phyloP scores from a whole-genome alignment of 2,888 invertebrate species.

The Athetis lepigone region DNA sequence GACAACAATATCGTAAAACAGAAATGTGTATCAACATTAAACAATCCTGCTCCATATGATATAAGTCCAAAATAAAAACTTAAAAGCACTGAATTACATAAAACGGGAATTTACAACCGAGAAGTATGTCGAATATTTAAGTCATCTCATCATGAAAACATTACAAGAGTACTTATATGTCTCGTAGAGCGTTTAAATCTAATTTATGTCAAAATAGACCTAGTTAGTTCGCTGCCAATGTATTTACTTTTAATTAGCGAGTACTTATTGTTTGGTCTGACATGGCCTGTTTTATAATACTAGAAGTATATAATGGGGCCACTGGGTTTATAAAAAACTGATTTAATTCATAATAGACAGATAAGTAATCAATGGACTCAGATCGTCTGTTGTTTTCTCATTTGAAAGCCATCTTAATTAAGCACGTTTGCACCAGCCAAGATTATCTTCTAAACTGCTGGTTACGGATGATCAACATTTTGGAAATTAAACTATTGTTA shows the following conservation, averaged over 20 bases:
- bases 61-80: slow-evolving; percentile 27
- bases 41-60: slow-evolving; percentile 2
- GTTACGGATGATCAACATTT: too few relatives aligned
- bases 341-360: too few relatives aligned
- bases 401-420: background rate
- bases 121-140: slow-evolving; percentile 37
- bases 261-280: slow-evolving; percentile 46
- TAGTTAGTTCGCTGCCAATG: slow-evolving; percentile 51
- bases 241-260: slow-evolving; percentile 48
- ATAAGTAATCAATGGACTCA: too few relatives aligned
- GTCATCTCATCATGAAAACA: slow-evolving; percentile 27
- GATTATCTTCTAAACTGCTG: background rate
- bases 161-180: slow-evolving; percentile 24
- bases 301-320: slow-evolving; percentile 7
- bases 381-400: background rate
- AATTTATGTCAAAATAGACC: slow-evolving; percentile 55
- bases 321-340: too few relatives aligned
- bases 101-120: slow-evolving; percentile 21
- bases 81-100: slow-evolving; percentile 21
- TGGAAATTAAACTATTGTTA: too few relatives aligned
- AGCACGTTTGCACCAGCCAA: background rate
- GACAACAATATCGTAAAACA: slow-evolving; percentile 28
- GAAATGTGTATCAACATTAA: slow-evolving; percentile 19
- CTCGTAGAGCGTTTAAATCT: slow-evolving; percentile 42
- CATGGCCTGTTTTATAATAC: slow-evolving; percentile 16